Conservation (phyloP, 2,797 vertebrate species). For the Crenuchus spilurus region DNA sequence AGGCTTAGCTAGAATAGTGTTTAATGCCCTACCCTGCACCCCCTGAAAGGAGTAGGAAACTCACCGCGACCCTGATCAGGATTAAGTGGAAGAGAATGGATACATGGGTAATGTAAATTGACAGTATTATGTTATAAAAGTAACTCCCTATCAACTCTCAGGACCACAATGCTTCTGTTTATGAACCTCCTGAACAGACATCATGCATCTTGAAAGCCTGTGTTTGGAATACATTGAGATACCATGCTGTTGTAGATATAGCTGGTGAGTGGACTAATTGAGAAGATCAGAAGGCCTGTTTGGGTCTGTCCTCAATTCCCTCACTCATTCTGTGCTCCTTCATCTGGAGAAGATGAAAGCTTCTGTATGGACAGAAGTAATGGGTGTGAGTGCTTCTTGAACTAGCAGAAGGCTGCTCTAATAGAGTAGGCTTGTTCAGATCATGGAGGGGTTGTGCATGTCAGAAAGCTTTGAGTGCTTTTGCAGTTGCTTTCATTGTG, state of each 20-base stretch:
- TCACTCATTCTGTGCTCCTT: neutral
- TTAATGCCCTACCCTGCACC: no score
- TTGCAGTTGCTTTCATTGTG: neutral
- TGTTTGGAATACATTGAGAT: neutral
- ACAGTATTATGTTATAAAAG: no score
- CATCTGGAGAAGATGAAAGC: constrained; percentile 25
- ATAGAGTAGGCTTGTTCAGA: neutral
- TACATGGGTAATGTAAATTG: no score
- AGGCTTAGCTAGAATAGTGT: no score
- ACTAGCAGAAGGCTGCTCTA: neutral
- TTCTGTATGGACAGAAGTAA: neutral
- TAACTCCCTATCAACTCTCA: no score
- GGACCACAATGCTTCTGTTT: no score
- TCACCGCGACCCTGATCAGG: no score
- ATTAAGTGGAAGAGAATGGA: no score
- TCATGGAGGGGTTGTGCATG: neutral
- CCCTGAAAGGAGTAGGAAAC: no score
- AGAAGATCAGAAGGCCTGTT: constrained; percentile 34
- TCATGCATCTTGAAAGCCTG: neutral
- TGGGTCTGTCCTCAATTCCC: neutral
- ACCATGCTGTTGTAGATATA: neutral
- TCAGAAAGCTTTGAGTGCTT: neutral
- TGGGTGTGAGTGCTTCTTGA: constrained; percentile 2
- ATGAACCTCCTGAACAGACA: neutral
- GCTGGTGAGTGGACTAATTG: constrained; percentile 1